phyloP scores from a whole-genome alignment of 2,113 vertebrate genomes.

The Cyanocitta stelleri region DNA sequence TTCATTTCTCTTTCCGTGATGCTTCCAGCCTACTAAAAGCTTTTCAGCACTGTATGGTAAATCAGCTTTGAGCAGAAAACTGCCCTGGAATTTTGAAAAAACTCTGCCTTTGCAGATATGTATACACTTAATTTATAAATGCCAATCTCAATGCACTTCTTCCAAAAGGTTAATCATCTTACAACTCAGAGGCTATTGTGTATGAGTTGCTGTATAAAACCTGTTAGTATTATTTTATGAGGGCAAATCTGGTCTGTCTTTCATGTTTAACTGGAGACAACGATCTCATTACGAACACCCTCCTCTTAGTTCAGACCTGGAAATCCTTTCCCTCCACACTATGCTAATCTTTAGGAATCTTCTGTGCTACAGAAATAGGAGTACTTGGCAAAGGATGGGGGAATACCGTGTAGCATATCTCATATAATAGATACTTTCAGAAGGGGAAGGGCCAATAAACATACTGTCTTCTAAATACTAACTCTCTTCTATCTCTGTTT shows the following conservation, averaged over 20 bases:
- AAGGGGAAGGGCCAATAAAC: neutral
- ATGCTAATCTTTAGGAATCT: neutral
- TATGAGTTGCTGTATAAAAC: neutral
- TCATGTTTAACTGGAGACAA: neutral
- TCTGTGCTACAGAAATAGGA: neutral
- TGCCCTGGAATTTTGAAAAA: neutral
- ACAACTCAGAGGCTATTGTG: neutral
- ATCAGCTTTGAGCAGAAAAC: neutral
- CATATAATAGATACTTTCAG: neutral
- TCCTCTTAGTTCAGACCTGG: neutral
- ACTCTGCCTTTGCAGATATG: neutral
- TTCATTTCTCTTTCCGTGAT: neutral
- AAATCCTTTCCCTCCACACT: neutral
- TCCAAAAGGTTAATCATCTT: neutral
- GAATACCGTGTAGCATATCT: neutral
- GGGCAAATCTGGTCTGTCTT: neutral
- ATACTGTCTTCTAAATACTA: neutral
- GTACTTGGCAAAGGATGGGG: neutral
- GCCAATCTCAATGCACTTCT: neutral
- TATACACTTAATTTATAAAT: neutral
- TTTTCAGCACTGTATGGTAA: neutral
- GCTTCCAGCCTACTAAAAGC: neutral
- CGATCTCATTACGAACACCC: neutral
- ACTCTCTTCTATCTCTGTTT: neutral
- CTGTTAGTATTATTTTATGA: neutral